Conservation (phyloP, 2,797 vertebrate species). For the Dipus sagitta region DNA sequence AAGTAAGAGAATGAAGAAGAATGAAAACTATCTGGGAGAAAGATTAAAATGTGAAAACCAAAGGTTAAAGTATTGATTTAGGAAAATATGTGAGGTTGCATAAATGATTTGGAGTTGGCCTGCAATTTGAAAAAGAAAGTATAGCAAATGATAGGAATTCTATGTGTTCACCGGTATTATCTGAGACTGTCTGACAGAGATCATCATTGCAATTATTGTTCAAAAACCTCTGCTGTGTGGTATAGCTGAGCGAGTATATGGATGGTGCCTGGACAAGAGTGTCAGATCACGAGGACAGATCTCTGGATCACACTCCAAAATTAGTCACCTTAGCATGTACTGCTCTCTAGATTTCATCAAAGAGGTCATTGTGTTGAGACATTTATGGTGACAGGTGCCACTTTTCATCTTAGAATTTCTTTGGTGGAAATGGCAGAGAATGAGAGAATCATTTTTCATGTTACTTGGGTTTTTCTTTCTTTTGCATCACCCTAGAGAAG, state of each 20-base stretch:
- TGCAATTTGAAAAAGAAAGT: conserved; percentile 4
- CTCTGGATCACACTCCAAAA: conserved; percentile 17
- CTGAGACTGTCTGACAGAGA: not conserved
- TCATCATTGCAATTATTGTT: not conserved
- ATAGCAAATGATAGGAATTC: not conserved
- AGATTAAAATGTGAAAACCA: conserved; percentile 35
- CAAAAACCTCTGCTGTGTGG: not conserved
- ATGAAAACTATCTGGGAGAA: conserved; percentile 7
- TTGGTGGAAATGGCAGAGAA: conserved; percentile 41
- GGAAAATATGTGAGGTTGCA: not conserved
- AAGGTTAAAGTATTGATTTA: not conserved
- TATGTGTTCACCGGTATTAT: not conserved
- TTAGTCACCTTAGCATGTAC: not conserved
- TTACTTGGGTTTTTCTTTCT: not conserved
- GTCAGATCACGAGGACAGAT: not conserved
- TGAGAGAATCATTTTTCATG: not conserved
- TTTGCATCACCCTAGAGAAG: not conserved
- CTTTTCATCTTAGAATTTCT: not conserved
- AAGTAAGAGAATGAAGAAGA: not conserved
- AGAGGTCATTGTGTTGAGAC: not conserved
- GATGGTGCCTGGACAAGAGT: not conserved
- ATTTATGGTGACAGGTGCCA: not conserved
- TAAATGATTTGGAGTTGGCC: not conserved
- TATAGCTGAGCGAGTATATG: not conserved
- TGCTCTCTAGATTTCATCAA: not conserved